These are phyloP conservation scores for Otolemur garnettii DNA, from an alignment of 2,113 vertebrate genomes.

Conservation along the genomic window DNA sequence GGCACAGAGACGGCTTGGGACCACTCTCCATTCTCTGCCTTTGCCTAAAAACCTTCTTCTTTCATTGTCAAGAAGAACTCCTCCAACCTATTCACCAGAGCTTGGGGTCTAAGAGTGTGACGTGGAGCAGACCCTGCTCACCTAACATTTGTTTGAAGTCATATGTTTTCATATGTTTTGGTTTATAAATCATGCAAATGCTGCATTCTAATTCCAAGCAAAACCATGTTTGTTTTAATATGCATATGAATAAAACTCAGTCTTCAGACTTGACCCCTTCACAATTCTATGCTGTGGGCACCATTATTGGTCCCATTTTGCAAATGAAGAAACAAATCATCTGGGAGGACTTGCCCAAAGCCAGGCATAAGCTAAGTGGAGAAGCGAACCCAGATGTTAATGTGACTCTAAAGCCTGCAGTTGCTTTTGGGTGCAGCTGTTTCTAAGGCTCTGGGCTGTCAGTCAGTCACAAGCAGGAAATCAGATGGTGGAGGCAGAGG, in stretches of 20 bases:
- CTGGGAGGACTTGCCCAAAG: neutral
- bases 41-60: neutral
- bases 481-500: neutral
- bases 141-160: neutral
- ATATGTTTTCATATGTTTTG: neutral
- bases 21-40: neutral
- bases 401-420: neutral
- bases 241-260: neutral
- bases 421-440: neutral
- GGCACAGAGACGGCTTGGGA: neutral
- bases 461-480: neutral
- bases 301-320: neutral
- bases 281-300: fast-evolving
- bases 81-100: neutral
- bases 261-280: neutral
- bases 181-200: neutral
- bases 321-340: neutral
- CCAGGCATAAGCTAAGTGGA: neutral
- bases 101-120: neutral
- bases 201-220: neutral
- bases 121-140: neutral
- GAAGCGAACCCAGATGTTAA: neutral
- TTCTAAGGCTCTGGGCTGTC: neutral
- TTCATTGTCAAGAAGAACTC: neutral
- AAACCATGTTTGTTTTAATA: neutral